Evolutionary conservation across 2,888 invertebrate species (phyloP), one percentile per base, ranked within the genome.

Genomic region (Cheilosia variabilis): DNA sequence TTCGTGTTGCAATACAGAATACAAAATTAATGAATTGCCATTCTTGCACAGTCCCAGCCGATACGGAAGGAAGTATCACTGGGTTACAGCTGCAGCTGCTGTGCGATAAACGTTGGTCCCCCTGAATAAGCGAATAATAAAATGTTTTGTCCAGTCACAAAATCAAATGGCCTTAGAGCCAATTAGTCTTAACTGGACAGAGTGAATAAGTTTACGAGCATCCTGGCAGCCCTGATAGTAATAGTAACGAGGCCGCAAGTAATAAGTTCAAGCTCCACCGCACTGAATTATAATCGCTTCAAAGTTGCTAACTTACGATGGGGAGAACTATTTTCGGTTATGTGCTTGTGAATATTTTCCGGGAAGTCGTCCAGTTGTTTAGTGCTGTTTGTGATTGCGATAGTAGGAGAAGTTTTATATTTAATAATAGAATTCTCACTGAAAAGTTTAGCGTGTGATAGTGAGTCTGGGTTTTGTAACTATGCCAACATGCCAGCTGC

Each of bases 1-100:
- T 47, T 63, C 52, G 22, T 52, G 65, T 41, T 66, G 62, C 72
- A 73, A 53, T 41, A 22, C 19, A 19, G 24, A 22, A 73, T 47
- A 62, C 55, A 45, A 62, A 73, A 63, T 73, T 22, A 73, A 63
- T 73, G 72, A 73, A 62, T 45, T 63, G 52, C 43, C 53, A 62
- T 41, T 53, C 31, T 31, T 53, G 47, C 47, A 47, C 5, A 17
- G 47, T 9, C 19, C 47, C 10, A 17, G 9, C 10, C 9, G 17
- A 47, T 45, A 15, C 45, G 45, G 45, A 45, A 45, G 10, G 13
- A 45, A 27, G 7, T 27, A 27, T 45, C 2, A 17, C 45, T n/a
- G 45, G 6, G n/a, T 17, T 9, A 19, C 6, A 17, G 9, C 47
- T 47, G 10, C n/a, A n/a, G 45, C n/a, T 17, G 45, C 43, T 43